Conservation (phyloP, 2,888 invertebrate genomes). For the Bedellia somnulentella region DNA sequence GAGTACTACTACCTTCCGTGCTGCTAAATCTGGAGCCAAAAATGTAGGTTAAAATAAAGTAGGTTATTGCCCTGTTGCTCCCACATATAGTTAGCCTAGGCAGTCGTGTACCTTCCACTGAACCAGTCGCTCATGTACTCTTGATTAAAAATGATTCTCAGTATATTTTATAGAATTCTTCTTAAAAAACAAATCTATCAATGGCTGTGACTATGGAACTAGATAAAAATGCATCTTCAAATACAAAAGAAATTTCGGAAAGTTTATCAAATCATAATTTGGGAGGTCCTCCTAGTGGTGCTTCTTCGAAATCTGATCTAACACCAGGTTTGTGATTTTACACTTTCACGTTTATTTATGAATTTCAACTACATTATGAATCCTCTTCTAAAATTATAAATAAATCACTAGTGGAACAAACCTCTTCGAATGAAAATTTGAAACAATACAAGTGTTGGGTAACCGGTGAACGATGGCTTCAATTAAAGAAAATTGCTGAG, state of each 20-base stretch:
- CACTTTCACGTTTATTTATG: too few relatives aligned
- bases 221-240: too few relatives aligned
- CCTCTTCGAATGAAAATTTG: conserved; percentile 35
- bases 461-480: conserved; percentile 65
- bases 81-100: too few relatives aligned
- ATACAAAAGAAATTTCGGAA: too few relatives aligned
- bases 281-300: conserved; percentile 41
- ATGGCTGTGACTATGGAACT: conserved; percentile 56
- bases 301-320: conserved; percentile 46
- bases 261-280: conserved; percentile 40
- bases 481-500: conserved; percentile 66
- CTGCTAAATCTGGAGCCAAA: conserved; percentile 37
- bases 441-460: conserved; percentile 60
- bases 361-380: too few relatives aligned
- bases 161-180: too few relatives aligned
- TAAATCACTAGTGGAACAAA: not conserved
- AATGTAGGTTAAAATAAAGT: conserved; percentile 57
- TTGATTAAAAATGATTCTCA: too few relatives aligned
- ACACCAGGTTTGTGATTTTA: conserved; percentile 37
- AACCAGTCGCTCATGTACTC: too few relatives aligned
- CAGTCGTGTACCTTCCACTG: too few relatives aligned
- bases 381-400: not conserved
- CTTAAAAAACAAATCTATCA: too few relatives aligned
- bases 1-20: conserved; percentile 29
- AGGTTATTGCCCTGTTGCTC: conserved; percentile 55